A percentile compares a stretch with the other conserved stretches of the same genome.
These are phyloP conservation scores for Xenotilapia longispinis DNA, from an alignment of 2,113 vertebrate species.

Conservation along the genomic window DNA sequence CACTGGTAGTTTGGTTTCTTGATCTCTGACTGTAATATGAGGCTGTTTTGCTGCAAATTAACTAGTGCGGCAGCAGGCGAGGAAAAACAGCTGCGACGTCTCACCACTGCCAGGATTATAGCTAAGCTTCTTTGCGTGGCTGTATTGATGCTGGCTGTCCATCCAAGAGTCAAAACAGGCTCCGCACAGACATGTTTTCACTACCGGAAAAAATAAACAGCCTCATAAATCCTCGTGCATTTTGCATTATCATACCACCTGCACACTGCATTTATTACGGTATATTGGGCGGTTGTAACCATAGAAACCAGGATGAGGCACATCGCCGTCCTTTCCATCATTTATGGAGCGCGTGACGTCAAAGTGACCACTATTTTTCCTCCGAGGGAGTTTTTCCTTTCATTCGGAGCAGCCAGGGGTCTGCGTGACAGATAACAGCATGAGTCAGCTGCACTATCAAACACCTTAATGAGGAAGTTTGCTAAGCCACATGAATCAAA, in stretches of 20 bases:
- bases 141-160: constrained; percentile 33
- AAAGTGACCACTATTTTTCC: constrained; percentile 44
- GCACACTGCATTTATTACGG: constrained; percentile 34
- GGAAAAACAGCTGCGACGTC: constrained; percentile 58
- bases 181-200: neutral
- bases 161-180: constrained; percentile 48
- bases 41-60: constrained; percentile 45
- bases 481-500: constrained; percentile 1
- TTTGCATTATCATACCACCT: constrained; percentile 38
- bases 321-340: constrained; percentile 52
- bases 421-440: constrained; percentile 33
- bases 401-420: constrained; percentile 34
- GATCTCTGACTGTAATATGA: constrained; percentile 10
- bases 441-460: constrained; percentile 40
- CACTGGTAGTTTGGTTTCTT: neutral
- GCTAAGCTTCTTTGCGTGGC: constrained; percentile 58
- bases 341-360: constrained; percentile 58
- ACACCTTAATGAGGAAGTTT: constrained; percentile 45
- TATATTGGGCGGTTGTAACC: constrained; percentile 53
- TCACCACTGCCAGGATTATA: constrained; percentile 54
- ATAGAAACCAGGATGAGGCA: constrained; percentile 57
- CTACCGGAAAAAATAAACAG: constrained; percentile 3
- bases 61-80: constrained; percentile 24
- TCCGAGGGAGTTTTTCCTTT: constrained; percentile 46
- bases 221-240: constrained; percentile 35